Evolutionary conservation across 2,888 invertebrate genomes (phyloP).

Genomic region (Agonum fuliginosum): DNA sequence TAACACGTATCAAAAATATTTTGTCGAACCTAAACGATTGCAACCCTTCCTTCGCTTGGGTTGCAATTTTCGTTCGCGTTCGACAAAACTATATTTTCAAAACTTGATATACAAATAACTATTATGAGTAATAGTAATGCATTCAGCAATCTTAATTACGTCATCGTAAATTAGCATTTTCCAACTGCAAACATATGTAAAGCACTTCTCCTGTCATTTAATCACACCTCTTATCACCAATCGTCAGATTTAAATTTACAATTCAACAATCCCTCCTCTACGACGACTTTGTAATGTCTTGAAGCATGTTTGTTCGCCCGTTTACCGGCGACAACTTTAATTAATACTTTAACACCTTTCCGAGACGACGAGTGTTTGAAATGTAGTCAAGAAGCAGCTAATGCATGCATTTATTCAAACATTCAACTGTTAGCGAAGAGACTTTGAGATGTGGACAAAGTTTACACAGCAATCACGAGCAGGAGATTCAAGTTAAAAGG

Average conservation of each 20-base stretch:
- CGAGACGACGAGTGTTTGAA: constrained; percentile 3
- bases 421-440: not conserved
- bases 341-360: constrained; percentile 41
- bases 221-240: not conserved
- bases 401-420: constrained; percentile 40
- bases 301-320: constrained; percentile 16
- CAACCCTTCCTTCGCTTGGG: too few relatives aligned
- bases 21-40: too few relatives aligned
- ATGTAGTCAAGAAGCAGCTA: not conserved
- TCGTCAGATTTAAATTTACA: constrained; percentile 12
- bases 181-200: too few relatives aligned
- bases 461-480: constrained; percentile 23
- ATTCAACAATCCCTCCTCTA: not conserved
- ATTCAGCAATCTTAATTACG: too few relatives aligned
- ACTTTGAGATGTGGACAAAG: constrained; percentile 8
- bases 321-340: not conserved
- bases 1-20: too few relatives aligned
- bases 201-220: too few relatives aligned
- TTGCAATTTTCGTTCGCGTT: too few relatives aligned
- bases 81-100: too few relatives aligned
- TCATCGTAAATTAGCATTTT: too few relatives aligned
- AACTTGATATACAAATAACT: too few relatives aligned
- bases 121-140: too few relatives aligned
- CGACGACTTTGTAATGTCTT: constrained; percentile 20
- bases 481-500: not conserved